Evolutionary conservation across 2,888 invertebrate genomes (phyloP), one percentile per base, ranked within the genome.

Genomic region (Loripinus fragilis): DNA sequence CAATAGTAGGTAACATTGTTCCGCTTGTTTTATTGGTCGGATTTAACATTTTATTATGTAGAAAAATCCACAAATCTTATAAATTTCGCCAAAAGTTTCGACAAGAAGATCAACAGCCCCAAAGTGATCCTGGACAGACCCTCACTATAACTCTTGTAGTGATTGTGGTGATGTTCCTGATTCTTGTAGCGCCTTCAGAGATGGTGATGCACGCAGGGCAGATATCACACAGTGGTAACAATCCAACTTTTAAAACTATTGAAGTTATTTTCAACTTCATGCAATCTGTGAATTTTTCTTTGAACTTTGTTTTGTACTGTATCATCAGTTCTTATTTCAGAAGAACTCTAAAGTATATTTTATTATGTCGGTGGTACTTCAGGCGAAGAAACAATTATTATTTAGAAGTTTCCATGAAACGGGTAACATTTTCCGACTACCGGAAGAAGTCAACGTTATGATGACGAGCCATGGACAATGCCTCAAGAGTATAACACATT

Each of bases 301-400:
- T 96, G 81, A 96, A 96, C 48, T 96, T 96, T 94, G 96, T 96
- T 93, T 96, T 96, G 80, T 96, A 96, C 94, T 96, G 96, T 92
- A 95, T 96, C 78, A 96, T 96, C 93, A 96, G 96, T 84, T 96
- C 96, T 89, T 96, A 96, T 90, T 96, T 96, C 92, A 95, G 96
- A 45, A 95, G 95, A 89, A 96, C 96, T 2, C 85, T 93, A 67
- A 85, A 85, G 41, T 86, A 90, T 67, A 85, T 91, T 35, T 79
- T 91, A 30, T 87, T 87, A 64, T 90, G 90, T 73, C 80, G 79
- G 30, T 86, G 86, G 86, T 83, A 81, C 38, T 79, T 81, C 42
- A 60, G 72, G 15, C 64, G 85, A 25, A 80, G 52, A 23, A 84
- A 80, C 41, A 80, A 84, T 60, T 84, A 74, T 68, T 84, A 84